Conservation (phyloP, 2,888 invertebrate genomes). For the Copidosoma aretas region DNA sequence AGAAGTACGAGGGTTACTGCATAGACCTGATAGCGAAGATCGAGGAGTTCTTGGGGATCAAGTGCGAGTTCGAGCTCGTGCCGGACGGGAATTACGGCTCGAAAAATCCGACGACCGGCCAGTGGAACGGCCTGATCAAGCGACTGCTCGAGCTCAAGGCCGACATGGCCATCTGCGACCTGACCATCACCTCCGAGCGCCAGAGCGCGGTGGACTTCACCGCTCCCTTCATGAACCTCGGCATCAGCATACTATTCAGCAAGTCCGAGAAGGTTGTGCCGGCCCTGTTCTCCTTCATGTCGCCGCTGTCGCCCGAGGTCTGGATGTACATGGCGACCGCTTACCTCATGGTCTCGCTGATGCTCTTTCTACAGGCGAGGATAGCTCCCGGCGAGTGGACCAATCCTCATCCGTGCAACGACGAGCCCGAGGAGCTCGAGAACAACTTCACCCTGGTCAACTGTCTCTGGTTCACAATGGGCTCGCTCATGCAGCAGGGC, state of each 20-base stretch:
- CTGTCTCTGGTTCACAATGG: conserved; percentile 93
- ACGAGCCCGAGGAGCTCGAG: conserved; percentile 84
- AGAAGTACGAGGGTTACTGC: conserved; percentile 86
- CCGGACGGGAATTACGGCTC: conserved; percentile 76
- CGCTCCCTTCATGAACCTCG: conserved; percentile 98
- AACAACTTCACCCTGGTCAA: conserved; percentile 88
- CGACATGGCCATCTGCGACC: conserved; percentile 92
- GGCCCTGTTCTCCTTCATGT: conserved; percentile 94
- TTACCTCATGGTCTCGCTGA: conserved; percentile 89
- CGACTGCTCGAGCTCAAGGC: conserved; percentile 81
- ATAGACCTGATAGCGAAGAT: conserved; percentile 88
- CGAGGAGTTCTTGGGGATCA: conserved; percentile 72
- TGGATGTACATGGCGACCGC: conserved; percentile 99
- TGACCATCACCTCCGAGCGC: conserved; percentile 92
- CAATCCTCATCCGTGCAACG: conserved; percentile 90
- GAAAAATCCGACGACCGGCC: conserved; percentile 72
- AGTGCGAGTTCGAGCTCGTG: conserved; percentile 75
- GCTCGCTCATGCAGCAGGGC: conserved; percentile 92
- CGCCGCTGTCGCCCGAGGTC: conserved; percentile 90
- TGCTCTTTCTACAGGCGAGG: conserved; percentile 85
- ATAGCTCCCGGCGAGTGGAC: conserved; percentile 91
- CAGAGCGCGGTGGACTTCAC: conserved; percentile 93
- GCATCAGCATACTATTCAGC: conserved; percentile 90
- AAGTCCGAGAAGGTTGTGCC: conserved; percentile 93
- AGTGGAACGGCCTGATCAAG: conserved; percentile 81